phyloP scores from a whole-genome alignment of 2,888 invertebrate genomes.

The Smittia aterrima region DNA sequence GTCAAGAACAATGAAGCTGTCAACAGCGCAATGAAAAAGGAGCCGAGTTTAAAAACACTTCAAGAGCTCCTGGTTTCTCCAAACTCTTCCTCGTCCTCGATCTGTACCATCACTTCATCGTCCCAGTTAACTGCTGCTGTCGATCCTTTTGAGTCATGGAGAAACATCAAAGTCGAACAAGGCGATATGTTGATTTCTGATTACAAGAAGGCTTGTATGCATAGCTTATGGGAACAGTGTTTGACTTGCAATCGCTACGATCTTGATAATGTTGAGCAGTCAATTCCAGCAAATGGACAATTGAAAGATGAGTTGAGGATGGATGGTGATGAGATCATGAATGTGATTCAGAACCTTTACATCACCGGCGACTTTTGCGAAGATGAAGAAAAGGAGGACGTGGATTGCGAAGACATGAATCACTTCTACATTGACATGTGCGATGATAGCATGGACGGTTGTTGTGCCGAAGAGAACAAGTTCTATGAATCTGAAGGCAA shows the following conservation, averaged over 20 bases:
- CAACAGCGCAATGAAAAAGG: too few species aligned
- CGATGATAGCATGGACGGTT: constrained; percentile 30
- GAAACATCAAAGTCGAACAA: constrained; percentile 20
- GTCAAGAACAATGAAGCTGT: constrained; percentile 25
- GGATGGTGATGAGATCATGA: constrained; percentile 51
- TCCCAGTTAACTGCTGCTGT: not conserved
- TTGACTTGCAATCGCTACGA: constrained; percentile 47
- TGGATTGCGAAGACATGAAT: constrained; percentile 41
- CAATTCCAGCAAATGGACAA: constrained; percentile 48
- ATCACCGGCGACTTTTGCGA: constrained; percentile 46
- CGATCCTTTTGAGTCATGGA: constrained; percentile 34
- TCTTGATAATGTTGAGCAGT: constrained; percentile 45
- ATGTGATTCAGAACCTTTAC: constrained; percentile 50
- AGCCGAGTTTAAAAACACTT: not conserved
- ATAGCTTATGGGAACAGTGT: constrained; percentile 50
- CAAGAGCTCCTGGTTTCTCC: constrained; percentile 13
- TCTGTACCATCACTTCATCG: constrained; percentile 39
- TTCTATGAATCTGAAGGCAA: constrained; percentile 18
- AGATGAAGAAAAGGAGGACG: constrained; percentile 43
- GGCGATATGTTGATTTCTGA: not conserved
- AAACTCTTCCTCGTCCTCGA: constrained; percentile 37
- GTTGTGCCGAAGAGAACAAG: constrained; percentile 21
- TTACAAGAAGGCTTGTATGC: constrained; percentile 43
- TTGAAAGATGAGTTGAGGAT: constrained; percentile 48
- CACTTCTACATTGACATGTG: constrained; percentile 14